phyloP scores from a whole-genome alignment of 2,113 vertebrate species.

The Malaclemys terrapin region DNA sequence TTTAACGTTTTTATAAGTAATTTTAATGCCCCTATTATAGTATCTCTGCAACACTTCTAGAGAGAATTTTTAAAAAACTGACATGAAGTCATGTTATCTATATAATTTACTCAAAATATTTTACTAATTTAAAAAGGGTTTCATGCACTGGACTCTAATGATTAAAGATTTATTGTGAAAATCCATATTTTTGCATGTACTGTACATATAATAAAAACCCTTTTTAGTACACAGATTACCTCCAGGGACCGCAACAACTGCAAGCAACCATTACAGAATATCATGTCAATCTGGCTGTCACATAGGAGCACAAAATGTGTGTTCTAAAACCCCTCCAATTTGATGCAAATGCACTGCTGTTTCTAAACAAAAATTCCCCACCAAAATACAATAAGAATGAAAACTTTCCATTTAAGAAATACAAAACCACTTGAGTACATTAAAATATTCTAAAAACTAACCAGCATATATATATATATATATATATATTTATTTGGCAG shows the following conservation, averaged over 20 bases:
- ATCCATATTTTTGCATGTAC: constrained; percentile 47
- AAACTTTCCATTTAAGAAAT: neutral
- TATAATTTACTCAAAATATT: constrained; percentile 39
- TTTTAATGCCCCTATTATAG: constrained; percentile 52
- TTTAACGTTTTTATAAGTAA: constrained; percentile 42
- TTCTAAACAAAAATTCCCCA: constrained; percentile 21
- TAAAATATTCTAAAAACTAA: constrained; percentile 22
- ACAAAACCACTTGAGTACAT: neutral
- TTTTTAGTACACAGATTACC: constrained; percentile 66
- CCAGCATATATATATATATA: neutral
- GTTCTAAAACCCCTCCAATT: constrained; percentile 45
- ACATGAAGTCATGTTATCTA: constrained; percentile 37
- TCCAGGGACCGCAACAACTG: constrained; percentile 49
- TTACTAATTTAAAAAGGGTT: constrained; percentile 63
- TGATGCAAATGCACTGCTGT: neutral
- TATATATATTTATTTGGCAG: too few relatives aligned
- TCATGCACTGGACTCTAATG: constrained; percentile 23
- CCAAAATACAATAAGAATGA: neutral
- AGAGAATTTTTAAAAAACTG: too few relatives aligned
- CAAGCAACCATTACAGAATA: constrained; percentile 22
- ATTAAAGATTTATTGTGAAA: constrained; percentile 58
- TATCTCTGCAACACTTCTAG: constrained; percentile 52
- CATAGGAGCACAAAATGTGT: accelerated
- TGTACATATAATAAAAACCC: constrained; percentile 36
- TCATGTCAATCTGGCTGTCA: neutral